Conservation (phyloP, 2,113 vertebrate species). For the Dromiciops gliroides region DNA sequence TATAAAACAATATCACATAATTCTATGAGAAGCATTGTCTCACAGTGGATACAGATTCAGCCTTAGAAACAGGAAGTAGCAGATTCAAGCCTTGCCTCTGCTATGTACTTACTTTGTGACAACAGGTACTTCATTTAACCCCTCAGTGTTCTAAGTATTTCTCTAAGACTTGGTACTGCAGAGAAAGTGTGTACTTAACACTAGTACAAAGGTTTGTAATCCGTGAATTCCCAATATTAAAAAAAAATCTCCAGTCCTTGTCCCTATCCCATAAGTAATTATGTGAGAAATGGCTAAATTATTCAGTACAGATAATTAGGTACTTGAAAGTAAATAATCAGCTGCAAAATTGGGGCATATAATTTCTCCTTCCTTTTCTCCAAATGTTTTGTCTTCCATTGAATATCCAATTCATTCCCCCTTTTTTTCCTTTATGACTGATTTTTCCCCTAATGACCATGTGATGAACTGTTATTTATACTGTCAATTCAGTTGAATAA, state of each 20-base stretch:
- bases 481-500: background rate
- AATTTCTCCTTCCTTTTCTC: slow-evolving; percentile 16
- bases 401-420: background rate
- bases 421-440: background rate
- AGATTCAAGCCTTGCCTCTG: background rate
- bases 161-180: background rate
- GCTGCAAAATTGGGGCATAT: background rate
- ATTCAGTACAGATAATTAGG: background rate
- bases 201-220: background rate
- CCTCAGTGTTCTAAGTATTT: background rate
- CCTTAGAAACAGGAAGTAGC: background rate
- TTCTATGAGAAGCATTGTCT: background rate
- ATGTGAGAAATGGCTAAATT: background rate
- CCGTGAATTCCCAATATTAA: background rate
- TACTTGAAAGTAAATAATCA: background rate
- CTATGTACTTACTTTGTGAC: background rate
- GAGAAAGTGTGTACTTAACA: background rate
- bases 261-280: background rate
- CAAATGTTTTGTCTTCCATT: slow-evolving; percentile 16
- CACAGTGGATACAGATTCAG: background rate
- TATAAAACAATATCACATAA: background rate
- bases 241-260: background rate
- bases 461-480: slow-evolving; percentile 24
- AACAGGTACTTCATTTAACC: background rate
- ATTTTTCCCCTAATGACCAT: slow-evolving; percentile 9